Percentiles rank a stretch among this genome's conserved stretches.
Conservation (phyloP, 2,797 vertebrate species). For the Momotus momota region DNA sequence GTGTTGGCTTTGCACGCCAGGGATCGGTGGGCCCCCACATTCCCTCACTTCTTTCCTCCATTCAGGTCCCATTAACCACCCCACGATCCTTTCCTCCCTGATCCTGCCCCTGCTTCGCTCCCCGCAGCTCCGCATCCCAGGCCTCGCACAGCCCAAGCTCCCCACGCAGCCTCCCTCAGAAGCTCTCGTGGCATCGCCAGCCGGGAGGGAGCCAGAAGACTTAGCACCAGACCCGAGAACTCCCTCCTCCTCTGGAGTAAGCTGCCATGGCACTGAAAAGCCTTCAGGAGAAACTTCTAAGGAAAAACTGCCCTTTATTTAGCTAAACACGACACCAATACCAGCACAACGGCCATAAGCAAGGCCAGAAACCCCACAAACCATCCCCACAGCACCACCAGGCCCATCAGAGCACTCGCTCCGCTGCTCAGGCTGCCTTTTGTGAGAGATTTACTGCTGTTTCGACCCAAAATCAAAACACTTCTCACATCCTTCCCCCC, state of each 20-base stretch:
- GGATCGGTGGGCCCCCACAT: too few species aligned
- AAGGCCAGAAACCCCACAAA: background rate
- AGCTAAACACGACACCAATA: too few species aligned
- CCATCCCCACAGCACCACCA: background rate
- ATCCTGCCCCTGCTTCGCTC: background rate
- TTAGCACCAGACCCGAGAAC: rapidly evolving
- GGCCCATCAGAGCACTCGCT: background rate
- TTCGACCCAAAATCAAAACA: background rate
- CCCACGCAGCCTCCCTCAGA: background rate
- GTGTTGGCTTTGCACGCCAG: background rate
- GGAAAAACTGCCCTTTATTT: background rate
- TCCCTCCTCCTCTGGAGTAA: background rate
- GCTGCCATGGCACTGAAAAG: rapidly evolving
- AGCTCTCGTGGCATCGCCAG: background rate
- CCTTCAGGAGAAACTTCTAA: background rate
- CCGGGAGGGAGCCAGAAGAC: rapidly evolving
- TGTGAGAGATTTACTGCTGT: background rate
- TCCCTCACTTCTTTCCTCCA: background rate
- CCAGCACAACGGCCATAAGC: background rate
- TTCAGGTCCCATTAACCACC: background rate
- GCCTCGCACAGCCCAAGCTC: background rate
- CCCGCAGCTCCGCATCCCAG: background rate
- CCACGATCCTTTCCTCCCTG: rapidly evolving
- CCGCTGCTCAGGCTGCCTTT: background rate
- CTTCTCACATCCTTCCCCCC: background rate